A percentile compares a stretch with the other conserved stretches of the same genome.
These are phyloP conservation scores for Chouioia cunea DNA, from an alignment of 2,888 invertebrate genomes.

Conservation along the genomic window DNA sequence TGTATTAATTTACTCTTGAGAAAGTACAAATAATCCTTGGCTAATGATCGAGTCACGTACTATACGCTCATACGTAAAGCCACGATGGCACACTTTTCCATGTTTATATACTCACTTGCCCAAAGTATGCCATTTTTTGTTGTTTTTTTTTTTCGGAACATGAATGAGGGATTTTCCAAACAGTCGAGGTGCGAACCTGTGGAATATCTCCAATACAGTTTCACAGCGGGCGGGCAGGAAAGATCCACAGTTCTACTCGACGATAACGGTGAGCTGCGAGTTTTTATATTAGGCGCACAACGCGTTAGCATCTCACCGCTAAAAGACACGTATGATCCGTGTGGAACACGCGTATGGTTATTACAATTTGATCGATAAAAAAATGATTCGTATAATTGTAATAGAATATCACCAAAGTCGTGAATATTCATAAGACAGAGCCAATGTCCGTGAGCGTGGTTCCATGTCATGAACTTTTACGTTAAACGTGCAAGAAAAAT, in stretches of 20 bases:
- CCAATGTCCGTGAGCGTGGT: too few species aligned
- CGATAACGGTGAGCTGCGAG: conserved; percentile 39
- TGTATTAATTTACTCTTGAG: too few species aligned
- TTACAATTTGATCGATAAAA: too few species aligned
- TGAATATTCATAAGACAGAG: too few species aligned
- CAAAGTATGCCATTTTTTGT: conserved; percentile 9
- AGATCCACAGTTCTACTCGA: conserved; percentile 20
- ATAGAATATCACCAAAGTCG: too few species aligned
- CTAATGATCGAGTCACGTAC: too few species aligned
- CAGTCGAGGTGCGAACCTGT: conserved; percentile 20
- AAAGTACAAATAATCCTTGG: too few species aligned
- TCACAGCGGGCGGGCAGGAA: conserved; percentile 4
- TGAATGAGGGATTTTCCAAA: conserved; percentile 1
- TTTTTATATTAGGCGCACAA: conserved; percentile 40
- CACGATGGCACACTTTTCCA: neutral
- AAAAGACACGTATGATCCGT: conserved; percentile 10
- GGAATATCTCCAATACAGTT: neutral
- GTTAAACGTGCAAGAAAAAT: too few species aligned
- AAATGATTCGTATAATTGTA: too few species aligned
- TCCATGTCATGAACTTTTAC: too few species aligned
- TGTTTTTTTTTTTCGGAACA: too few species aligned
- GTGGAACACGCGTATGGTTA: neutral
- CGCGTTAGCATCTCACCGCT: conserved; percentile 38
- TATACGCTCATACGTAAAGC: too few species aligned
- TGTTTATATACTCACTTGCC: conserved; percentile 21